A percentile compares a stretch with the other conserved stretches of the same genome.
Conservation (phyloP, 2,888 invertebrate species). For the Ormia ochracea region DNA sequence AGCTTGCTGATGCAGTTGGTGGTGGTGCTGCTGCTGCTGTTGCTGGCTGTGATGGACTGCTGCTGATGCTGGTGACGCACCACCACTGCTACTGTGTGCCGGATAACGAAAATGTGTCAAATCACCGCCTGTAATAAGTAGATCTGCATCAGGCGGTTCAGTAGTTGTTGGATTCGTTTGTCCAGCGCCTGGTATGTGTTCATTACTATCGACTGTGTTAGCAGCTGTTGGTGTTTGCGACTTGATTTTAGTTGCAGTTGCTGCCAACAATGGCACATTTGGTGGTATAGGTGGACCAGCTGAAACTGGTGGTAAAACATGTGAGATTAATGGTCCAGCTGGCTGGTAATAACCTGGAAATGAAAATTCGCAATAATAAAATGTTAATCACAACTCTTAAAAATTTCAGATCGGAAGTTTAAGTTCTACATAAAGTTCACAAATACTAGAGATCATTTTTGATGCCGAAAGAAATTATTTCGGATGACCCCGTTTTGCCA, state of each 20-base stretch:
- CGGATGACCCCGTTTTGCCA: no score
- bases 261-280: constrained; percentile 64
- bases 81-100: constrained; percentile 63
- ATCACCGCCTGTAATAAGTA: constrained; percentile 72
- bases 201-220: constrained; percentile 66
- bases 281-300: constrained; percentile 68
- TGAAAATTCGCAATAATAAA: neutral
- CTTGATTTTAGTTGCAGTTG: constrained; percentile 63
- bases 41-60: constrained; percentile 62
- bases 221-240: constrained; percentile 76
- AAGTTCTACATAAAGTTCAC: no score
- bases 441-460: no score
- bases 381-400: neutral
- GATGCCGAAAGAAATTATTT: no score
- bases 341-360: constrained; percentile 92
- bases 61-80: constrained; percentile 57
- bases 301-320: constrained; percentile 79
- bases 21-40: constrained; percentile 70
- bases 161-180: constrained; percentile 51
- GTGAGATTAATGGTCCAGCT: constrained; percentile 90
- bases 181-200: constrained; percentile 18
- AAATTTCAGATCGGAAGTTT: no score
- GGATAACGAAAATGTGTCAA: constrained; percentile 72
- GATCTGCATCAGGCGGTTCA: constrained; percentile 69
- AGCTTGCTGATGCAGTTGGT: constrained; percentile 69